Conservation (phyloP, 2,888 invertebrate species). For the Eupithecia subumbrata region DNA sequence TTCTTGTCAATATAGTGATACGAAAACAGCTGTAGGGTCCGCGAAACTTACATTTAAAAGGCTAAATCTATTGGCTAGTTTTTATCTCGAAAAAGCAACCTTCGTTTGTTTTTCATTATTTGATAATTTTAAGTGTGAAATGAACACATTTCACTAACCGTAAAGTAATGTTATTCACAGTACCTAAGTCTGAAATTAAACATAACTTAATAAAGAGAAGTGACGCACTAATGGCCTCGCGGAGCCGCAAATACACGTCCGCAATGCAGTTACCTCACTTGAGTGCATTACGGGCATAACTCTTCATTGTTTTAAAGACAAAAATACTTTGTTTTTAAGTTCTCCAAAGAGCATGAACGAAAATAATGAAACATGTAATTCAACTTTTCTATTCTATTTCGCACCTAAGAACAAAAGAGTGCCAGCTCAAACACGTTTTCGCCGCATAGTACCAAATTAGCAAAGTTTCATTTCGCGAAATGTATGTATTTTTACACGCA, state of each 20-base stretch:
- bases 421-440: too few species aligned
- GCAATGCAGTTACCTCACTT: slow-evolving; percentile 19
- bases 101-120: neutral
- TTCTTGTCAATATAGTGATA: too few species aligned
- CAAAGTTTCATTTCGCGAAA: too few species aligned
- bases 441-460: too few species aligned
- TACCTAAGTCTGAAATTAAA: neutral
- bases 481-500: too few species aligned
- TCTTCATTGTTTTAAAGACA: neutral
- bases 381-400: neutral
- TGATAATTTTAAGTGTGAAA: neutral
- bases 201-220: neutral
- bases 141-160: neutral
- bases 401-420: neutral
- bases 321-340: neutral
- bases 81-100: too few species aligned
- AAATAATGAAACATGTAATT: neutral
- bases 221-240: slow-evolving; percentile 4
- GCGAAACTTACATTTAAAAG: too few species aligned
- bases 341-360: too few species aligned
- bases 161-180: neutral
- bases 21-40: too few species aligned
- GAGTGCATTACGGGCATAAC: neutral
- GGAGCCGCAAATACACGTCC: slow-evolving; percentile 5
- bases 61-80: too few species aligned